These are phyloP conservation scores for Upupa epops DNA, from an alignment of 2,113 vertebrate genomes.

Conservation along the genomic window DNA sequence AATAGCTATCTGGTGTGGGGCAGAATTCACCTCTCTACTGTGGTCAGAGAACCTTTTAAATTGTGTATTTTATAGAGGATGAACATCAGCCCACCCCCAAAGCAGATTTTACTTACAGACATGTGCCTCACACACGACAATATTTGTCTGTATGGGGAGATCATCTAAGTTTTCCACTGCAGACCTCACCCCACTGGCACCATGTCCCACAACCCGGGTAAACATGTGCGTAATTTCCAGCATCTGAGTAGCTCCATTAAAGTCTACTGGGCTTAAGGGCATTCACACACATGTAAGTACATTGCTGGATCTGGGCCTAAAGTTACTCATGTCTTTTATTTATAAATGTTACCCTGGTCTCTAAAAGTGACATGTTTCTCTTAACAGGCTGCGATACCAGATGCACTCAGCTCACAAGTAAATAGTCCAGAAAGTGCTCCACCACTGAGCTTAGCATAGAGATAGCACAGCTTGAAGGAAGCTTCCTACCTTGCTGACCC, in stretches of 20 bases:
- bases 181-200: conserved; percentile 2
- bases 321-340: conserved; percentile 53
- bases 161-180: conserved; percentile 2
- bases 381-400: conserved; percentile 29
- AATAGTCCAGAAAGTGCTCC: background rate
- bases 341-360: conserved; percentile 42
- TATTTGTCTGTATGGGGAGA: background rate
- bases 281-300: conserved; percentile 41
- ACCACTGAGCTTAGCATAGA: background rate
- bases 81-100: background rate
- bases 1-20: background rate
- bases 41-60: background rate
- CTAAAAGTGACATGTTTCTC: conserved; percentile 51
- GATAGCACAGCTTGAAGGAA: background rate
- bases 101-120: background rate
- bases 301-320: conserved; percentile 40
- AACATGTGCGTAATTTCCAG: conserved; percentile 20
- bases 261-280: conserved; percentile 30
- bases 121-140: background rate
- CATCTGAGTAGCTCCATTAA: conserved; percentile 30
- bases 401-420: background rate
- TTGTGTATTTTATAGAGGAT: conserved; percentile 26
- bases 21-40: conserved; percentile 8
- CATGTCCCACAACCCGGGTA: background rate
- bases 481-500: background rate